phyloP scores from a whole-genome alignment of 2,797 vertebrate genomes.

The Lates japonicus region DNA sequence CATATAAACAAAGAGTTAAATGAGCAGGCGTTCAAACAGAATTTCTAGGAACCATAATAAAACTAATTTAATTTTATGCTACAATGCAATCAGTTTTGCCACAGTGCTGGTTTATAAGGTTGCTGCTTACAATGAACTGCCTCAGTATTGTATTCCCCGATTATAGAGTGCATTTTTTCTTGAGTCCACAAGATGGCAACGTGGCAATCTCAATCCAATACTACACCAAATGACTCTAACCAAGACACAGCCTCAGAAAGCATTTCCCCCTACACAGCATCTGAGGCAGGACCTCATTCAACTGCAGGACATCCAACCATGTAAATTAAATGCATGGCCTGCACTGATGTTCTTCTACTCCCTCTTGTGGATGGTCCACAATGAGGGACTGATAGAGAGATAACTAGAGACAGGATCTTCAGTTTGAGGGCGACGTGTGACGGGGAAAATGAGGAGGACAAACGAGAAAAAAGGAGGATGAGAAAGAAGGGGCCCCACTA shows the following conservation, averaged over 20 bases:
- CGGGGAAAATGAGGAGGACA: background rate
- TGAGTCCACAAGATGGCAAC: slow-evolving; percentile 87
- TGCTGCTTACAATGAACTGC: slow-evolving; percentile 31
- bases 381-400: slow-evolving; percentile 43
- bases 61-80: slow-evolving; percentile 53
- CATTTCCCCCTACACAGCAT: slow-evolving; percentile 63
- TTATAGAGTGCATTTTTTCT: slow-evolving; percentile 72
- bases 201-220: slow-evolving; percentile 72
- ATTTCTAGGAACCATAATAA: slow-evolving; percentile 15
- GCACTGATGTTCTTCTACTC: slow-evolving; percentile 47
- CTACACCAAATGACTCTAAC: slow-evolving; percentile 49
- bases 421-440: slow-evolving; percentile 31
- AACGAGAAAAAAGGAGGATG: slow-evolving; percentile 21
- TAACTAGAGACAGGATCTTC: slow-evolving; percentile 51
- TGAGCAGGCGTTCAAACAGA: slow-evolving; percentile 16
- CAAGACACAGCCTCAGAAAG: slow-evolving; percentile 57
- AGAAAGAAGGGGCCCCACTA: slow-evolving; percentile 68
- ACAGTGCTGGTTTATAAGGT: slow-evolving; percentile 51
- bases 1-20: slow-evolving; percentile 27
- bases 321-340: slow-evolving; percentile 63
- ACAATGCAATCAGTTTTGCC: slow-evolving; percentile 52
- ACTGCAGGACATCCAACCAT: slow-evolving; percentile 73
- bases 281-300: slow-evolving; percentile 72
- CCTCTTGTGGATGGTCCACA: slow-evolving; percentile 42
- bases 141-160: slow-evolving; percentile 43